A percentile compares a stretch with the other conserved stretches of the same genome.
Evolutionary conservation across 2,797 vertebrate genomes (phyloP).

Genomic region (Sciaenops ocellatus): DNA sequence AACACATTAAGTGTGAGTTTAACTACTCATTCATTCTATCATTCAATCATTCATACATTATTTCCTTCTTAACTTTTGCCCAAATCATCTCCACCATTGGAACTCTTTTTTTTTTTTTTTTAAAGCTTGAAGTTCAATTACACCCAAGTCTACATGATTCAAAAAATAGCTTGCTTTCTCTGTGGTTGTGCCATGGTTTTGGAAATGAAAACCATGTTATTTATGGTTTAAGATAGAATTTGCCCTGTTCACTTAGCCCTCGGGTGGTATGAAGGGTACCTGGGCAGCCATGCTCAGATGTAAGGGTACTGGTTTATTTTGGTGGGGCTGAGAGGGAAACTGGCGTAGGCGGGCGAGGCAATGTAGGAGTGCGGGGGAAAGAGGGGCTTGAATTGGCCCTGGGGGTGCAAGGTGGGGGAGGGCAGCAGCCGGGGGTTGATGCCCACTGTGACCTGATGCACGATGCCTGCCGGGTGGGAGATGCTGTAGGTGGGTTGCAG

Average conservation of each 20-base stretch:
- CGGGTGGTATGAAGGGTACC: slow-evolving; percentile 74
- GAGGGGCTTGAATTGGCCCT: slow-evolving; percentile 95
- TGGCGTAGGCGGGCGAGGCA: slow-evolving; percentile 94
- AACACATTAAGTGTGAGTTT: slow-evolving; percentile 99
- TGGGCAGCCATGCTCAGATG: slow-evolving; percentile 88
- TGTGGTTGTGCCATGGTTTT: slow-evolving; percentile 97
- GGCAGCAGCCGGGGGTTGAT: slow-evolving; percentile 95
- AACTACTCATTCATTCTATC: slow-evolving; percentile 81
- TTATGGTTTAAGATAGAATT: slow-evolving; percentile 74
- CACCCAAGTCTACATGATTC: slow-evolving; percentile 96
- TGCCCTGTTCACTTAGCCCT: slow-evolving; percentile 72
- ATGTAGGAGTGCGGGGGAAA: slow-evolving; percentile 97
- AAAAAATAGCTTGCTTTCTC: slow-evolving; percentile 94
- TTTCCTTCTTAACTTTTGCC: slow-evolving; percentile 76
- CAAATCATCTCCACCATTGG: slow-evolving; percentile 74
- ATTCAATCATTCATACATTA: slow-evolving; percentile 81
- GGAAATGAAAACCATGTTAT: slow-evolving; percentile 92
- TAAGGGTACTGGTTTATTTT: slow-evolving; percentile 99
- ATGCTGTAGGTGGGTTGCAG: slow-evolving; percentile 93
- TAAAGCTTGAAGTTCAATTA: slow-evolving; percentile 99
- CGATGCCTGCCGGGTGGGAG: slow-evolving; percentile 90
- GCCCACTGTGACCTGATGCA: slow-evolving; percentile 96
- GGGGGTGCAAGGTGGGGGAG: slow-evolving; percentile 93
- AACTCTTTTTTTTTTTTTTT: slow-evolving; percentile 75
- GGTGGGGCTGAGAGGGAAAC: slow-evolving; percentile 97